Evolutionary conservation across 1,140 invertebrate genomes (phyloP), one percentile per base, ranked within the genome.

Genomic region (Trichonephila clavipes): DNA sequence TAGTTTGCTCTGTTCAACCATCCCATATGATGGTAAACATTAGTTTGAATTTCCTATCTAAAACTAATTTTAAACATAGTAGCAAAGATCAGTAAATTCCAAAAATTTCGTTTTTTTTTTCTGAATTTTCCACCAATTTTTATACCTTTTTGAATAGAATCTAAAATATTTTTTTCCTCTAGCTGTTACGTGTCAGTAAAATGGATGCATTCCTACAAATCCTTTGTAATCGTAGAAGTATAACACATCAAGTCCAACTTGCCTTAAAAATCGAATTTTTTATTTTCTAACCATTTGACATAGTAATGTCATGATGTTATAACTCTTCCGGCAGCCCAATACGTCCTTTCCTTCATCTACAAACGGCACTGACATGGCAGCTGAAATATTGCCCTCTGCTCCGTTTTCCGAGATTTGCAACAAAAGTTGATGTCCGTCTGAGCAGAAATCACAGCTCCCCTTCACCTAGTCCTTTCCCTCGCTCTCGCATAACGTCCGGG

Each of bases 301-400:
- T 51, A 72, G 64, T 64, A 88, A 88, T 58, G 34, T 51, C 61
- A 64, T 51, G 64, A 62, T 51, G 19, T 69, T 66, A 51, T 69
- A 88, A 44, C 64, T 34, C 34, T 88, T 66, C 34, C 34, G 40
- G 12, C 40, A 51, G 62, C 64, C n/a, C n/a, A 44, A 40, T 40
- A 87, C 34, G 44, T 40, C 61, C 61, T 61, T 51, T 51, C 51
- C n/a, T 77, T 18, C 28, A 24, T 24, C 34, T 77, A 24, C 34
- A 77, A 24, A 34, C 18, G 18, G 24, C 4, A 34, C 58, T 69
- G 62, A 34, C 87, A 88, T 88, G 34, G 28, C 87, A 69, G 87
- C 51, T 88, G 62, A 88, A 88, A 88, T 88, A 88, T 88, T 88
- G 64, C 87, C 21, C 61, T 88, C 21, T 14, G 64, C 61, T 88